These are phyloP conservation scores for Poeciliopsis infans DNA, from an alignment of 2,797 vertebrate species.

Conservation along the genomic window DNA sequence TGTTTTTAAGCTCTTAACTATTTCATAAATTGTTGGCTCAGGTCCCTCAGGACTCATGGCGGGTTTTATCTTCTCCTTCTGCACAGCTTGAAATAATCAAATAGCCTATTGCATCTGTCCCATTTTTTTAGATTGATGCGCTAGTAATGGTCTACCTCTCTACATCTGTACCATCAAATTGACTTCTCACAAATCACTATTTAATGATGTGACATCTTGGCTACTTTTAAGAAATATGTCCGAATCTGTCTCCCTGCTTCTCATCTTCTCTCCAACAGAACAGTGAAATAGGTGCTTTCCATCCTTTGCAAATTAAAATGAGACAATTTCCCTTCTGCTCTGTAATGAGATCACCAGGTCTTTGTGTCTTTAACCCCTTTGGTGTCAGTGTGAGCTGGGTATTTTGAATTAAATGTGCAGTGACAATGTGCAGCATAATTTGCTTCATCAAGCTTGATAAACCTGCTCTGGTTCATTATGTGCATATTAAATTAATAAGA, in stretches of 20 bases:
- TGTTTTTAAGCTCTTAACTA: slow-evolving; percentile 29
- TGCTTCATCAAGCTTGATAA: slow-evolving; percentile 3
- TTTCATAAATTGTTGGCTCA: slow-evolving; percentile 31
- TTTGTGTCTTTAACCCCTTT: slow-evolving; percentile 21
- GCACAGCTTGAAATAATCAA: slow-evolving; percentile 43
- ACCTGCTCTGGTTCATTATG: slow-evolving; percentile 21
- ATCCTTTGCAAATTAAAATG: slow-evolving; percentile 53
- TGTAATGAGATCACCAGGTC: slow-evolving; percentile 48
- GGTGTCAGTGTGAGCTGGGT: slow-evolving; percentile 11
- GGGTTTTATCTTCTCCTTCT: slow-evolving; percentile 32
- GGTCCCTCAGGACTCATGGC: slow-evolving; percentile 21
- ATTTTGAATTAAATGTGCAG: slow-evolving; percentile 31
- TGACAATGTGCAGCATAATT: slow-evolving; percentile 28
- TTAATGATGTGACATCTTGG: slow-evolving; percentile 54
- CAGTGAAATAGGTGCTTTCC: slow-evolving; percentile 45
- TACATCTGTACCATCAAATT: slow-evolving; percentile 42
- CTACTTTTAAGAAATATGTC: slow-evolving; percentile 32
- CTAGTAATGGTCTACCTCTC: slow-evolving; percentile 44
- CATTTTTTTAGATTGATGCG: slow-evolving; percentile 35
- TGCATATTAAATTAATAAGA: slow-evolving; percentile 18
- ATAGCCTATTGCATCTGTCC: slow-evolving; percentile 46
- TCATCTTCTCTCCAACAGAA: slow-evolving; percentile 34
- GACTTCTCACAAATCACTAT: slow-evolving; percentile 44
- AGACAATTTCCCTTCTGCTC: slow-evolving; percentile 25
- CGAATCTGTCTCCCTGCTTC: slow-evolving; percentile 8